A percentile compares a stretch with the other conserved stretches of the same genome.
These are phyloP conservation scores for Eufriesea mexicana DNA, from an alignment of 1,140 invertebrate species.

Conservation along the genomic window DNA sequence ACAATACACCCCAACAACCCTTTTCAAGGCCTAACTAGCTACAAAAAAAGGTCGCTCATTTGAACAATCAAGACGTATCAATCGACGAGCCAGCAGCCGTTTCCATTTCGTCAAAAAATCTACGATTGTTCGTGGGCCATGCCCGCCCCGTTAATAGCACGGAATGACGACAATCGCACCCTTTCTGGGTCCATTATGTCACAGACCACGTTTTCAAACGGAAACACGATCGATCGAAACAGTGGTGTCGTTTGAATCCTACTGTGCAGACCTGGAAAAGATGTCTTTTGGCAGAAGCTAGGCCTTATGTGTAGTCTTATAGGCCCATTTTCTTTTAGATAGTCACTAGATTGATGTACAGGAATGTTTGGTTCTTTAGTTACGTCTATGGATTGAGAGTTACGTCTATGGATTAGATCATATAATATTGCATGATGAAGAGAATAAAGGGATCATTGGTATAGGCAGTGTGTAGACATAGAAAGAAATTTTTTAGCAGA, in stretches of 20 bases:
- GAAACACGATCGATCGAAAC: conserved; percentile 41
- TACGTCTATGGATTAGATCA: too few species aligned
- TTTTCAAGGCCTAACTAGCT: neutral
- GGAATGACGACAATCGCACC: conserved; percentile 45
- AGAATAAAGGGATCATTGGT: too few species aligned
- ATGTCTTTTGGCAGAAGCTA: too few species aligned
- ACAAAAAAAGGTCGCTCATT: neutral
- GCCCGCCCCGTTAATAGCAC: conserved; percentile 27
- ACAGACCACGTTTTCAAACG: neutral
- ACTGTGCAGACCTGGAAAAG: too few species aligned
- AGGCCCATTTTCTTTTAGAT: too few species aligned
- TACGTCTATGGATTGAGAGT: too few species aligned
- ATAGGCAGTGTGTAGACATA: too few species aligned
- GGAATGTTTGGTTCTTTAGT: too few species aligned
- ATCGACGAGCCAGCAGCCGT: conserved; percentile 37
- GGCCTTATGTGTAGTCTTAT: too few species aligned
- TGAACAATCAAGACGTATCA: conserved; percentile 44
- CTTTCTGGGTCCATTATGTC: conserved; percentile 28
- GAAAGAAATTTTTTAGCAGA: too few species aligned
- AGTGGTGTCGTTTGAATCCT: conserved; percentile 13
- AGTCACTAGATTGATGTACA: too few species aligned
- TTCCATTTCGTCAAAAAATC: conserved; percentile 19
- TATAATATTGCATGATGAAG: too few species aligned
- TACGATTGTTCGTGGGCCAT: conserved; percentile 38
- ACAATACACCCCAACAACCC: neutral